A percentile compares a stretch with the other conserved stretches of the same genome.
These are phyloP conservation scores for Epicampocera succincta DNA, from an alignment of 2,888 invertebrate species.

Conservation along the genomic window DNA sequence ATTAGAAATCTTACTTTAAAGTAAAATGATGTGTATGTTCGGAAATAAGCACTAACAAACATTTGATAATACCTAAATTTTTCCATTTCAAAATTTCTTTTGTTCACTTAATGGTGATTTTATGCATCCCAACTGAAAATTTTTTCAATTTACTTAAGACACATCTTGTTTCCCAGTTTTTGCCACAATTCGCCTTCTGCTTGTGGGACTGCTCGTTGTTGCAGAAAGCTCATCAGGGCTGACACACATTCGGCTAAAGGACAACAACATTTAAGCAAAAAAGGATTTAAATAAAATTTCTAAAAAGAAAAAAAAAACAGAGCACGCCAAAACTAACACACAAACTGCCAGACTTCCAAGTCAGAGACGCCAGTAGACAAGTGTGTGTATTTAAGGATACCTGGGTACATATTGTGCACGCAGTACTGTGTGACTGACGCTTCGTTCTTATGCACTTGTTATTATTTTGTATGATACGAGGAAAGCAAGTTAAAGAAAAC, in stretches of 20 bases:
- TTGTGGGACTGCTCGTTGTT: constrained; percentile 1
- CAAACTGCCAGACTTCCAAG: constrained; percentile 3
- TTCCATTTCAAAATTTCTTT: neutral
- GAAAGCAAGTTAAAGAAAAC: neutral
- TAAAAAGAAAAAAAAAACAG: constrained; percentile 14
- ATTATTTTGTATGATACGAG: constrained; percentile 39
- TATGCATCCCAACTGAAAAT: constrained; percentile 37
- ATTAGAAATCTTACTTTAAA: too few relatives aligned
- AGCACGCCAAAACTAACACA: constrained; percentile 8
- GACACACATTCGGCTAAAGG: constrained; percentile 54
- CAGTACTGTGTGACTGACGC: neutral
- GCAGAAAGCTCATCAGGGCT: constrained; percentile 57
- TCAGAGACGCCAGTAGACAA: neutral
- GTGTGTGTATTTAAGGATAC: neutral
- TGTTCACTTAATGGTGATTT: constrained; percentile 36
- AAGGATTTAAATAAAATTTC: constrained; percentile 52
- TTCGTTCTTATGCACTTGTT: constrained; percentile 27
- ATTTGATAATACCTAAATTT: neutral
- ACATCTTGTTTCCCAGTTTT: constrained; percentile 38
- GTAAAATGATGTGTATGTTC: neutral
- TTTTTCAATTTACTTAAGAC: constrained; percentile 58
- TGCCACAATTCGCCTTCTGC: constrained; percentile 12
- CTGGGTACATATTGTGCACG: neutral
- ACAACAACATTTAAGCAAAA: constrained; percentile 23
- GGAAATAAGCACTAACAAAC: too few relatives aligned